Percentiles rank a stretch among this genome's conserved stretches.
Evolutionary conservation across 2,113 vertebrate species (phyloP).

Genomic region (Falco punctatus): DNA sequence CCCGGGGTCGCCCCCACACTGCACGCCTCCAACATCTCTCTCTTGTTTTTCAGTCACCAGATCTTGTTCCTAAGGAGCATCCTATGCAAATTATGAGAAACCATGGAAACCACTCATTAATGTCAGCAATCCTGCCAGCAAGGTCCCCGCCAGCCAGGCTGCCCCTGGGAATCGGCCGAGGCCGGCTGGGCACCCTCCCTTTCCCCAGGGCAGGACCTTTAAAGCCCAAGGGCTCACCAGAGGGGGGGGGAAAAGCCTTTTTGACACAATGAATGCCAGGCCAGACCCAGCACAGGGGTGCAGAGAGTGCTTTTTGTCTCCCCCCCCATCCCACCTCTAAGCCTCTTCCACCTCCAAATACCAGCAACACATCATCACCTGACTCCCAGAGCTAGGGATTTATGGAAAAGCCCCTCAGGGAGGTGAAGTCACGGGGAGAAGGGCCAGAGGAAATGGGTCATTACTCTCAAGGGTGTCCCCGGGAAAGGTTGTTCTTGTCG

Average conservation of each 20-base stretch:
- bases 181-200: not conserved
- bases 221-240: not conserved
- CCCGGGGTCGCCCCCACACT: not conserved
- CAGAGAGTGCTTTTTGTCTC: not conserved
- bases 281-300: not conserved
- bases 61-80: not conserved
- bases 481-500: rapidly evolving
- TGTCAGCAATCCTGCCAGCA: not conserved
- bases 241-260: rapidly evolving
- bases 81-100: not conserved
- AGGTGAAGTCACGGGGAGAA: rapidly evolving
- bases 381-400: not conserved
- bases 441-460: not conserved
- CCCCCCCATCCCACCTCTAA: not conserved
- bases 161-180: rapidly evolving
- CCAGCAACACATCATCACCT: rapidly evolving
- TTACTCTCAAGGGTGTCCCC: rapidly evolving
- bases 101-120: constrained; percentile 25
- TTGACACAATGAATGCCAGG: not conserved
- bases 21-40: not conserved
- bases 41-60: not conserved
- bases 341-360: not conserved
- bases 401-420: rapidly evolving
- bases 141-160: not conserved
- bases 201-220: not conserved